These are phyloP conservation scores for Drosophila stalkeri DNA, from an alignment of 2,888 invertebrate species.

Conservation along the genomic window DNA sequence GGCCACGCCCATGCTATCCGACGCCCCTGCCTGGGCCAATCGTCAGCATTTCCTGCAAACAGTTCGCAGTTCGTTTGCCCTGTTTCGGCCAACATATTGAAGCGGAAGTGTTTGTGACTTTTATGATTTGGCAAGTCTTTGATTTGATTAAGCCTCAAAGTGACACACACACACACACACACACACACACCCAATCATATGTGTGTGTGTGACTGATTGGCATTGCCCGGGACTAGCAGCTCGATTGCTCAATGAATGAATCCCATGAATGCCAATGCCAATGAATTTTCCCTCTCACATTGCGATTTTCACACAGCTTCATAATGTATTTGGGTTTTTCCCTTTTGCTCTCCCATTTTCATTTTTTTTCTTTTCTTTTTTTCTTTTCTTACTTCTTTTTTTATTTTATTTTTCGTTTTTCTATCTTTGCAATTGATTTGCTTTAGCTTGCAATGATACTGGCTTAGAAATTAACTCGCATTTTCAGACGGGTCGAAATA, in stretches of 20 bases:
- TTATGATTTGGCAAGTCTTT: slow-evolving; percentile 62
- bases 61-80: slow-evolving; percentile 41
- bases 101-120: slow-evolving; percentile 61
- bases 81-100: slow-evolving; percentile 38
- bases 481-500: slow-evolving; percentile 26
- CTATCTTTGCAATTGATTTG: slow-evolving; percentile 69
- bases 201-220: slow-evolving; percentile 35
- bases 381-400: background rate
- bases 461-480: slow-evolving; percentile 51
- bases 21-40: slow-evolving; percentile 3
- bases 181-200: background rate
- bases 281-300: slow-evolving; percentile 26
- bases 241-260: slow-evolving; percentile 57
- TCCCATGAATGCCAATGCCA: slow-evolving; percentile 65
- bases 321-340: slow-evolving; percentile 16
- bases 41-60: slow-evolving; percentile 31
- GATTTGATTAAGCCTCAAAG: slow-evolving; percentile 61
- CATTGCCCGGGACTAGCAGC: slow-evolving; percentile 33
- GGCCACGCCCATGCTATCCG: background rate
- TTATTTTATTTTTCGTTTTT: slow-evolving; percentile 29
- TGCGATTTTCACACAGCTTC: slow-evolving; percentile 30
- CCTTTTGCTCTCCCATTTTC: background rate
- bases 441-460: slow-evolving; percentile 44
- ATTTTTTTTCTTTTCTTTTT: background rate
- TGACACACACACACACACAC: slow-evolving; percentile 10